These are phyloP conservation scores for Lanius ludovicianus DNA, from an alignment of 2,113 vertebrate species.

Conservation along the genomic window DNA sequence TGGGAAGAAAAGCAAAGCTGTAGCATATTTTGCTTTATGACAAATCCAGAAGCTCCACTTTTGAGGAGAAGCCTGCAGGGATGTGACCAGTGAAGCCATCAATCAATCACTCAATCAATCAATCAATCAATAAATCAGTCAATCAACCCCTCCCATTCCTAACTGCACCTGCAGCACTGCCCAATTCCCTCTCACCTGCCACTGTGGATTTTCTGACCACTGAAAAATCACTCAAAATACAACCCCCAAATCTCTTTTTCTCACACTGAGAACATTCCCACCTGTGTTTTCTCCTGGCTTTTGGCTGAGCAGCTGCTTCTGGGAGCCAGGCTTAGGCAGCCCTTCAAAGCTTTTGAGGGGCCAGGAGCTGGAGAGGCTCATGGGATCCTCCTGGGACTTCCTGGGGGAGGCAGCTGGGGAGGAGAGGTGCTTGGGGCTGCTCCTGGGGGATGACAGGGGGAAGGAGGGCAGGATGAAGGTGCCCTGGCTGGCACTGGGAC, in stretches of 20 bases:
- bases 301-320: slow-evolving; percentile 59
- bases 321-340: slow-evolving; percentile 63
- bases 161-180: rapidly evolving
- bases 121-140: not conserved
- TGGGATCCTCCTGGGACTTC: slow-evolving; percentile 67
- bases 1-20: not conserved
- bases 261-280: not conserved
- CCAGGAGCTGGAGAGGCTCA: slow-evolving; percentile 88
- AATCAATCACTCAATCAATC: not conserved
- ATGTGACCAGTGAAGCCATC: not conserved
- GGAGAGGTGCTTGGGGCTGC: slow-evolving; percentile 74
- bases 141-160: not conserved
- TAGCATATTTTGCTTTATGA: not conserved
- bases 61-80: not conserved
- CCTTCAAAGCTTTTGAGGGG: slow-evolving; percentile 81
- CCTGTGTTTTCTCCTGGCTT: slow-evolving; percentile 62
- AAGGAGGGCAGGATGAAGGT: slow-evolving; percentile 83
- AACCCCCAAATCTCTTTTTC: not conserved
- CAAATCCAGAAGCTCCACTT: not conserved
- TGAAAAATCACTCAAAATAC: rapidly evolving
- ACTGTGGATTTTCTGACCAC: not conserved
- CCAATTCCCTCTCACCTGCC: not conserved
- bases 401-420: slow-evolving; percentile 54
- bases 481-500: slow-evolving; percentile 61
- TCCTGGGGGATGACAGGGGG: slow-evolving; percentile 78